Percentiles rank a stretch among this genome's conserved stretches.
Evolutionary conservation across 2,797 vertebrate genomes (phyloP).

Genomic region (Gymnodraco acuticeps): DNA sequence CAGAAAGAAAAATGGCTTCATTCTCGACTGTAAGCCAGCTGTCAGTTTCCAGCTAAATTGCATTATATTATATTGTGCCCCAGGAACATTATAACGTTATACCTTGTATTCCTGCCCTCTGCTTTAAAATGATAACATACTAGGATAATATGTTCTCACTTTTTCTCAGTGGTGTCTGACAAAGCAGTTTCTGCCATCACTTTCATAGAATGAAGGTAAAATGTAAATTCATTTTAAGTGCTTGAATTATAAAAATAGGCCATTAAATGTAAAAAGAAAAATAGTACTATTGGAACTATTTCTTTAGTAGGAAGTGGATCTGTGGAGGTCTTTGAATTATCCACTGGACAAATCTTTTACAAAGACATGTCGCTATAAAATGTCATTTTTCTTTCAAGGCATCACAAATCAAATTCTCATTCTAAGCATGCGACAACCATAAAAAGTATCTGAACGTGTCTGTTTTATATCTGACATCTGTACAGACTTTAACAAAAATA

Average conservation of each 20-base stretch:
- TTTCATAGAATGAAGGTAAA: neutral
- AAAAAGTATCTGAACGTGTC: neutral
- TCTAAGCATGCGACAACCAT: neutral
- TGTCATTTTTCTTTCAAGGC: neutral
- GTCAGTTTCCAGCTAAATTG: conserved; percentile 8
- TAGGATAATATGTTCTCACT: neutral
- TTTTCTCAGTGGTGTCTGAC: neutral
- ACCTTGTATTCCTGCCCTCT: neutral
- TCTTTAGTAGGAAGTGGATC: neutral
- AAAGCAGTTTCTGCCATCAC: neutral
- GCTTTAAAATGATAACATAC: neutral
- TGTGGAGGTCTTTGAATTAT: neutral
- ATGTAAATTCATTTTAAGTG: neutral
- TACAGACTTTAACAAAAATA: neutral
- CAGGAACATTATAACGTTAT: conserved; percentile 1
- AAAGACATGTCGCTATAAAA: neutral
- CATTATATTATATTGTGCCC: neutral
- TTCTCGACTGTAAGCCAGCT: neutral
- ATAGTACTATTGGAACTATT: neutral
- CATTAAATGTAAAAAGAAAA: neutral
- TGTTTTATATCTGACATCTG: neutral
- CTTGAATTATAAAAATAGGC: neutral
- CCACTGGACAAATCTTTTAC: neutral
- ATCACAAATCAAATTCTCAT: neutral
- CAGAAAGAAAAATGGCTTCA: conserved; percentile 23